Percentiles rank a stretch among this genome's conserved stretches.
These are phyloP conservation scores for Diprion similis DNA, from an alignment of 1,140 invertebrate species.

Conservation along the genomic window DNA sequence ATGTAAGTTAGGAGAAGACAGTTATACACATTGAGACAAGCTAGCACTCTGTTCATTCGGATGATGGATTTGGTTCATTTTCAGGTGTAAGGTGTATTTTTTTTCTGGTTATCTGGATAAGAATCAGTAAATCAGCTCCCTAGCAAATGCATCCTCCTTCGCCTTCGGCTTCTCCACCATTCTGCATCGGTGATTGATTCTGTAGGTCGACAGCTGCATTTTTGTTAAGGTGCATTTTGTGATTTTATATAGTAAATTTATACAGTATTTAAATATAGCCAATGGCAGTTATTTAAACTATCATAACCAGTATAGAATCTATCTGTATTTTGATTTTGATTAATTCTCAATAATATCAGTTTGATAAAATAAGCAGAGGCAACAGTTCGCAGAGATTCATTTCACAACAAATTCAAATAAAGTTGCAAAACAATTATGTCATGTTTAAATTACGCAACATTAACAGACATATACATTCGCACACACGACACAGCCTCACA, in stretches of 20 bases:
- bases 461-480: no score
- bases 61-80: constrained; percentile 32
- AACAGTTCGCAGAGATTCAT: no score
- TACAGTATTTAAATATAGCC: not conserved
- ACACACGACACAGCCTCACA: no score
- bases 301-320: no score
- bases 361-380: no score
- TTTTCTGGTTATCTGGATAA: constrained; percentile 6
- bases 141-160: constrained; percentile 84
- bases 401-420: no score
- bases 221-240: constrained; percentile 56
- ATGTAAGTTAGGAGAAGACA: not conserved
- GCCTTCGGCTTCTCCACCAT: constrained; percentile 74
- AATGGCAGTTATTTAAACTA: not conserved
- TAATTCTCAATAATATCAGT: no score
- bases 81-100: constrained; percentile 18
- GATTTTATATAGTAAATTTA: not conserved
- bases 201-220: constrained; percentile 78
- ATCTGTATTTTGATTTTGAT: no score
- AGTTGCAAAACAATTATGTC: no score
- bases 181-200: constrained; percentile 76
- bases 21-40: constrained; percentile 24
- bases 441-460: no score
- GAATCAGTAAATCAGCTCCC: constrained; percentile 36
- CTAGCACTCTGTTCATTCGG: constrained; percentile 37